These are phyloP conservation scores for Telmatherina bonti DNA, from an alignment of 2,797 vertebrate genomes.

Conservation along the genomic window DNA sequence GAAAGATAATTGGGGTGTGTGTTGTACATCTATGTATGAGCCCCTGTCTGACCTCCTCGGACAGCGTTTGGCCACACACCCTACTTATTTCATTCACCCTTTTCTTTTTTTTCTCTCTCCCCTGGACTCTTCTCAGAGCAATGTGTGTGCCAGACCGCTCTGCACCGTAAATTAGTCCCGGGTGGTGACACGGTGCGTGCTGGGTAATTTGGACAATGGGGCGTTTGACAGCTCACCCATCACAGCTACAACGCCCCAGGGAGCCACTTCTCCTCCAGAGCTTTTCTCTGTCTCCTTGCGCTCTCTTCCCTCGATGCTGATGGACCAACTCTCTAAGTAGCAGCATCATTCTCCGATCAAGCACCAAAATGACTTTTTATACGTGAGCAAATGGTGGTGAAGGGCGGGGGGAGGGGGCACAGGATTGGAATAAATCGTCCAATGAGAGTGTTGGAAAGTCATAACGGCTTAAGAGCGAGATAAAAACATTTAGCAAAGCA, in stretches of 20 bases:
- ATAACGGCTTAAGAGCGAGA: conserved; percentile 29
- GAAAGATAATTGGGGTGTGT: conserved; percentile 70
- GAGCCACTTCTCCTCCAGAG: conserved; percentile 81
- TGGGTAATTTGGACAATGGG: conserved; percentile 89
- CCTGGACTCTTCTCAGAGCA: conserved; percentile 55
- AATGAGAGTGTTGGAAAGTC: conserved; percentile 29
- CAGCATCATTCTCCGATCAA: conserved; percentile 87
- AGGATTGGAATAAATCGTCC: conserved; percentile 21
- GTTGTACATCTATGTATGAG: conserved; percentile 30
- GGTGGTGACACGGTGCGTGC: conserved; percentile 83
- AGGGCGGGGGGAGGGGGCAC: background rate
- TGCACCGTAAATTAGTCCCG: conserved; percentile 87
- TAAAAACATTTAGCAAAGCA: conserved; percentile 19
- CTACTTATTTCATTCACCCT: conserved; percentile 22
- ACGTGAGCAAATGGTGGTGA: conserved; percentile 43
- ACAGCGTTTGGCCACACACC: conserved; percentile 43
- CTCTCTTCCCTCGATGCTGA: conserved; percentile 74
- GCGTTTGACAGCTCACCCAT: conserved; percentile 91
- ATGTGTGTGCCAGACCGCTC: conserved; percentile 59
- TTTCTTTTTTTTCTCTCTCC: conserved; percentile 37
- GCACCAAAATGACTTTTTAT: conserved; percentile 84
- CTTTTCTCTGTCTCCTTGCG: conserved; percentile 74
- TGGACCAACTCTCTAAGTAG: conserved; percentile 84
- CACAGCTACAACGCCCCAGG: conserved; percentile 81
- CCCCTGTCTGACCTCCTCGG: conserved; percentile 45